Evolutionary conservation across 2,888 invertebrate species (phyloP), one percentile per base, ranked within the genome.

Genomic region (Flabesymbios commensalis): DNA sequence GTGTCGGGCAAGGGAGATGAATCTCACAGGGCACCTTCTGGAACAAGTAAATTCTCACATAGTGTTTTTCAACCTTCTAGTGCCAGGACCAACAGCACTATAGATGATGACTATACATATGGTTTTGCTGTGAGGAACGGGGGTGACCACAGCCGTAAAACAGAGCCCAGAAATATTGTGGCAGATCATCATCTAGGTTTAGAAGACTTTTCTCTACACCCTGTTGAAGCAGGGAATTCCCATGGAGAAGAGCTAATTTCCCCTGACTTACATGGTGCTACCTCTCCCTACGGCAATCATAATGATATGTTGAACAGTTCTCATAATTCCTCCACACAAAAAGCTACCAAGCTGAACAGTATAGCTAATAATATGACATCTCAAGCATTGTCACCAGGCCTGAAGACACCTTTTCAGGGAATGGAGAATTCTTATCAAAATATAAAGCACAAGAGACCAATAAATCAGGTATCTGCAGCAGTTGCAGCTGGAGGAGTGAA

Each of bases 381-480:
- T 3, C 77, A 74, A 41, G 77, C 75, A 2, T 73, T 74, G 68
- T 71, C 69, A 36, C 69, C 74, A 22, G 61, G 57, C 10, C 54
- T 58, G 5, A 79, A 78, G 70, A 74, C 77, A 3, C 72, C 78
- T 17, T 66, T 79, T 29, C 74, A 75, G 3, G 75, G 72, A 59
- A 71, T 80, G 64, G 78, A 81, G 67, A 80, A 80, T 57, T 78
- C 79, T 1, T 79, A 77, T 62, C 78, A 79, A 66, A 80, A 81
- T 67, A 78, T 80, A 41, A 79, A 78, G 66, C 78, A 75, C 57
- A 81, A 81, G 66, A 76, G 74, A 10, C 81, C 80, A 2, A 75
- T 80, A 3, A 80, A 80, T 66, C 76, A 79, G 61, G 76, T 77
- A 29, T 57, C 57, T 19, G 58, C 57, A 26, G 33, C 7, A 17